These are phyloP conservation scores for Cheirogaleus major DNA, from an alignment of 2,797 vertebrate species.

Conservation along the genomic window DNA sequence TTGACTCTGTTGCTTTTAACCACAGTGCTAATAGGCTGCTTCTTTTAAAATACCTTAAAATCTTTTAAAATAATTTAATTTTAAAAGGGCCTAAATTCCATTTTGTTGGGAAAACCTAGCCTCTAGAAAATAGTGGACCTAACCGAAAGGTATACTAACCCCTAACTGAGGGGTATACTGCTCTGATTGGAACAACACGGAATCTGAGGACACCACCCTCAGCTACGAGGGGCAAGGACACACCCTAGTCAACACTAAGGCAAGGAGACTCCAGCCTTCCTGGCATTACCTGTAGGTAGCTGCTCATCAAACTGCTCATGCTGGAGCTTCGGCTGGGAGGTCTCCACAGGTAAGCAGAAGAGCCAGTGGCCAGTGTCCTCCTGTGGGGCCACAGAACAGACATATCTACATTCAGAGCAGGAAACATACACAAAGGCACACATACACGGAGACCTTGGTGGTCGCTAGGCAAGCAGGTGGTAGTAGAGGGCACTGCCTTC, in stretches of 20 bases:
- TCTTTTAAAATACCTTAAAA: constrained; percentile 5
- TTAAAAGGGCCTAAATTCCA: neutral
- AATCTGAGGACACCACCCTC: neutral
- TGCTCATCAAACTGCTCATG: constrained; percentile 96
- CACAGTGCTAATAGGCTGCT: neutral
- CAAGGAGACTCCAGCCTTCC: neutral
- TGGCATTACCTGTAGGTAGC: constrained; percentile 92
- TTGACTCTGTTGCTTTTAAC: neutral
- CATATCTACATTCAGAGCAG: neutral
- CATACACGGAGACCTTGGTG: neutral
- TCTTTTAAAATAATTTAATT: neutral
- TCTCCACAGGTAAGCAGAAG: constrained; percentile 93
- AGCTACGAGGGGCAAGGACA: neutral
- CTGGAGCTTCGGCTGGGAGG: constrained; percentile 97
- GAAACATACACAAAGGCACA: neutral
- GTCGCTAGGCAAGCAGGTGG: neutral
- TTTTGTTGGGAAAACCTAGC: neutral
- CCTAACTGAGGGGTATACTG: neutral
- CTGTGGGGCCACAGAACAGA: constrained; percentile 82
- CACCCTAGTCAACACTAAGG: fast-evolving
- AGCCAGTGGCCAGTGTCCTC: constrained; percentile 91
- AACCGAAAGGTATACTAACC: too few relatives aligned
- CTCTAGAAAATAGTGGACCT: neutral
- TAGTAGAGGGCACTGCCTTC: neutral
- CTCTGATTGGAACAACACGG: neutral